Evolutionary conservation across 2,797 vertebrate species (phyloP).

Genomic region (Artibeus jamaicensis): DNA sequence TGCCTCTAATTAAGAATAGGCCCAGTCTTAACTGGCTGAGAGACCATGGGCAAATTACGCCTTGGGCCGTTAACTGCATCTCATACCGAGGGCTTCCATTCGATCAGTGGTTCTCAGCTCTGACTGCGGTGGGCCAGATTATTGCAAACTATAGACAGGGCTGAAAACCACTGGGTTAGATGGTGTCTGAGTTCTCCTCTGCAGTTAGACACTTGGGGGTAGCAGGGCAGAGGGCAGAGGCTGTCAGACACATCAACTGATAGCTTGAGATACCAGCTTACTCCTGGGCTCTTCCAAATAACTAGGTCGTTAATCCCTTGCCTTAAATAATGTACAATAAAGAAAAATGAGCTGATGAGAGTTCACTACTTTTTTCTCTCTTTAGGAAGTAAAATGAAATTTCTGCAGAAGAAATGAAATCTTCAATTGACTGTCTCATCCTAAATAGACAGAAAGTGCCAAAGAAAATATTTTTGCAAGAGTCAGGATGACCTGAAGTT

Average conservation of each 20-base stretch:
- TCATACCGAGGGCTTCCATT: background rate
- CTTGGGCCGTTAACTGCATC: background rate
- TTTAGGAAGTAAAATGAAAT: conserved; percentile 85
- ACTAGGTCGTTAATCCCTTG: background rate
- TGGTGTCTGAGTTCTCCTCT: conserved; percentile 23
- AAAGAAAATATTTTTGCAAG: conserved; percentile 54
- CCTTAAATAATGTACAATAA: background rate
- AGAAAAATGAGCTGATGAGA: conserved; percentile 24
- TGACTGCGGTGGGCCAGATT: background rate
- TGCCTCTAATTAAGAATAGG: background rate
- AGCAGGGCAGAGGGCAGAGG: background rate
- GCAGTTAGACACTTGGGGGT: background rate
- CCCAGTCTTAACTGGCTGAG: background rate
- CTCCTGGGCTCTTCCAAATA: background rate
- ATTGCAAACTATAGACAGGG: background rate
- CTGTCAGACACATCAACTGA: background rate
- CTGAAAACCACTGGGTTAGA: conserved; percentile 45
- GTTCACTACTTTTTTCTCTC: background rate
- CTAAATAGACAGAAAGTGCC: conserved; percentile 49
- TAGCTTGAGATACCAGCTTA: background rate
- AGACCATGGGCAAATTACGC: background rate
- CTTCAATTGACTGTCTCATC: background rate
- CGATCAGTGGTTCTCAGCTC: background rate
- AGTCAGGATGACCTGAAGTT: conserved; percentile 5
- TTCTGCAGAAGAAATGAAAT: conserved; percentile 84